Evolutionary conservation across 2,888 invertebrate genomes (phyloP).

Genomic region (Aethes cnicana): DNA sequence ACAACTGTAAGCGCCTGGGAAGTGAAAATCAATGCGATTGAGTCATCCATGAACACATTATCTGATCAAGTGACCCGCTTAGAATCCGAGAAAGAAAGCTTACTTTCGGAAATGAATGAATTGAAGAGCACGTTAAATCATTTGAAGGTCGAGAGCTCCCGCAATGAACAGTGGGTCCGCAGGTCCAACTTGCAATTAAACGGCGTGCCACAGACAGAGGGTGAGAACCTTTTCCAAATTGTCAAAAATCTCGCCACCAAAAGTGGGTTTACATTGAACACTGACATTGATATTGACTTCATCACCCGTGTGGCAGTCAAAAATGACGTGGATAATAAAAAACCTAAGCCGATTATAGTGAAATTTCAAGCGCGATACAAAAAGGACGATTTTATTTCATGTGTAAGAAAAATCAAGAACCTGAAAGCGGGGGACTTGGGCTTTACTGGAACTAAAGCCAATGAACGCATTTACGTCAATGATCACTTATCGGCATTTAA

Average conservation of each 20-base stretch:
- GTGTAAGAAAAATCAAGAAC: slow-evolving; percentile 1
- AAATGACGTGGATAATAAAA: neutral
- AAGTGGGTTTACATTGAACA: neutral
- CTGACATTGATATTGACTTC: neutral
- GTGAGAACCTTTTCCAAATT: neutral
- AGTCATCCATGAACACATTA: neutral
- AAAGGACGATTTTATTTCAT: neutral
- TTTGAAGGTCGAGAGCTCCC: neutral
- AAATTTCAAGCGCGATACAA: neutral
- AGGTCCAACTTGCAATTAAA: neutral
- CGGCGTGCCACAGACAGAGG: slow-evolving; percentile 1
- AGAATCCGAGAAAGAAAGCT: neutral
- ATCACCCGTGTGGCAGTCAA: neutral
- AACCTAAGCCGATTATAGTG: neutral
- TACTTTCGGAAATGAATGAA: neutral
- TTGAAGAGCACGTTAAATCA: neutral
- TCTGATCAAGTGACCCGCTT: neutral
- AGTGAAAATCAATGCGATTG: neutral
- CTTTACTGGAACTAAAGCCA: neutral
- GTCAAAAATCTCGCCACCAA: slow-evolving; percentile 1
- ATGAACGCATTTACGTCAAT: neutral
- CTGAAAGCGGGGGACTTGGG: neutral
- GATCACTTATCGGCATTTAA: neutral
- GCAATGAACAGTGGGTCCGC: slow-evolving; percentile 1
- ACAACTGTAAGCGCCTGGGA: neutral